phyloP scores from a whole-genome alignment of 1,140 invertebrate genomes.

The Nasonia longicornis region DNA sequence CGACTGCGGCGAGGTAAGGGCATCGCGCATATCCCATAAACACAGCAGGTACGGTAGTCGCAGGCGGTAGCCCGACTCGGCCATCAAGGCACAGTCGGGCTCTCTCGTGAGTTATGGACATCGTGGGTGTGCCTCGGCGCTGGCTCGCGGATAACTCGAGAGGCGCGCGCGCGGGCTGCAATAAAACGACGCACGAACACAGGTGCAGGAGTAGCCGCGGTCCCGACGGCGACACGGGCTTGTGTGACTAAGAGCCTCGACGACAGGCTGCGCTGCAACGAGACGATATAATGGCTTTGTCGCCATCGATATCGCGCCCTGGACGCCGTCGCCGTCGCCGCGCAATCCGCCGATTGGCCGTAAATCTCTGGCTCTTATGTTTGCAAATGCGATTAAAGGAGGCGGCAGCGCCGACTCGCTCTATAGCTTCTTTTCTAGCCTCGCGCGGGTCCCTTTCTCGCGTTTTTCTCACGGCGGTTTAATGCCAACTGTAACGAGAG shows the following conservation, averaged over 20 bases:
- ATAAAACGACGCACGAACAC: conserved; percentile 14
- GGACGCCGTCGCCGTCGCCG: neutral
- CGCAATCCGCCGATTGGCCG: conserved; percentile 60
- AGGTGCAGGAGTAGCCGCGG: conserved; percentile 2
- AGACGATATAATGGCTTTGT: conserved; percentile 43
- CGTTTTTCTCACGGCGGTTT: neutral
- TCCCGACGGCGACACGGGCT: neutral
- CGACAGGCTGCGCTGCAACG: conserved; percentile 11
- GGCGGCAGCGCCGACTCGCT: neutral
- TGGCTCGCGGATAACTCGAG: conserved; percentile 1
- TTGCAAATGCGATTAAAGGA: conserved; percentile 39
- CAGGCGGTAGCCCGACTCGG: neutral
- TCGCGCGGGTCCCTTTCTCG: neutral
- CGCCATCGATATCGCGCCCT: conserved; percentile 37
- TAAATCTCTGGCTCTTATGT: conserved; percentile 56
- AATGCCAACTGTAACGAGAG: conserved; percentile 14
- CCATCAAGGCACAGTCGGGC: neutral
- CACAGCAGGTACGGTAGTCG: conserved; percentile 6
- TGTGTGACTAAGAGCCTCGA: conserved; percentile 20
- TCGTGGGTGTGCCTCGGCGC: conserved; percentile 43
- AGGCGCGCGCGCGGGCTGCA: neutral
- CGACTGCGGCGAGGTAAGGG: neutral
- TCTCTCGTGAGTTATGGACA: conserved; percentile 40
- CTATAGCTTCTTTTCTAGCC: neutral
- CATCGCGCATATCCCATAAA: neutral